These are phyloP conservation scores for Synanthedon tipuliformis DNA, from an alignment of 2,888 invertebrate genomes.

Conservation along the genomic window DNA sequence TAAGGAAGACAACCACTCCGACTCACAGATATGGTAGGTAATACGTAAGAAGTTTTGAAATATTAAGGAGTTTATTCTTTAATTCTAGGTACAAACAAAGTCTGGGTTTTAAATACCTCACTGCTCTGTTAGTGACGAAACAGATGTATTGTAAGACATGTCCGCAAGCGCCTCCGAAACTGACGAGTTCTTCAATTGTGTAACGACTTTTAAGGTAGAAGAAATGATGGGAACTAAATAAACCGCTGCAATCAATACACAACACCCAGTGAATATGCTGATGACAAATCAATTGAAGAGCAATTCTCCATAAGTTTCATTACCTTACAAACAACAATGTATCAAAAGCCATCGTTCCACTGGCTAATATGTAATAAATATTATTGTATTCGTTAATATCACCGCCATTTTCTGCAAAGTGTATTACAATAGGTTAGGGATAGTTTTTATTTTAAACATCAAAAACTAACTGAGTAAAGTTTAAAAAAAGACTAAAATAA, in stretches of 20 bases:
- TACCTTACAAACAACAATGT: slow-evolving; percentile 75
- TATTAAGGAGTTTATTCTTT: not conserved
- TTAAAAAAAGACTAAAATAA: too few species aligned
- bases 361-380: slow-evolving; percentile 61
- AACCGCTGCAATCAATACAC: slow-evolving; percentile 53
- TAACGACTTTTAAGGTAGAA: slow-evolving; percentile 67
- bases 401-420: slow-evolving; percentile 53
- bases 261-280: too few species aligned
- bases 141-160: slow-evolving; percentile 63
- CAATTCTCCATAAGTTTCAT: slow-evolving; percentile 2
- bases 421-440: too few species aligned
- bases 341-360: slow-evolving; percentile 71
- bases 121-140: slow-evolving; percentile 64
- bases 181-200: slow-evolving; percentile 55
- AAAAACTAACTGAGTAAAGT: too few species aligned
- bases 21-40: too few species aligned
- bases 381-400: slow-evolving; percentile 49
- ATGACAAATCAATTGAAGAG: not conserved
- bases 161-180: slow-evolving; percentile 49
- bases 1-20: too few species aligned
- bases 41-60: too few species aligned
- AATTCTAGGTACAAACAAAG: not conserved
- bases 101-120: slow-evolving; percentile 48
- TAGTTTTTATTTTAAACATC: too few species aligned
- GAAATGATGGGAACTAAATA: slow-evolving; percentile 72